Base-by-base conservation (phyloP, 2,888 invertebrate genomes). In the Pyralis farinalis region DNA sequence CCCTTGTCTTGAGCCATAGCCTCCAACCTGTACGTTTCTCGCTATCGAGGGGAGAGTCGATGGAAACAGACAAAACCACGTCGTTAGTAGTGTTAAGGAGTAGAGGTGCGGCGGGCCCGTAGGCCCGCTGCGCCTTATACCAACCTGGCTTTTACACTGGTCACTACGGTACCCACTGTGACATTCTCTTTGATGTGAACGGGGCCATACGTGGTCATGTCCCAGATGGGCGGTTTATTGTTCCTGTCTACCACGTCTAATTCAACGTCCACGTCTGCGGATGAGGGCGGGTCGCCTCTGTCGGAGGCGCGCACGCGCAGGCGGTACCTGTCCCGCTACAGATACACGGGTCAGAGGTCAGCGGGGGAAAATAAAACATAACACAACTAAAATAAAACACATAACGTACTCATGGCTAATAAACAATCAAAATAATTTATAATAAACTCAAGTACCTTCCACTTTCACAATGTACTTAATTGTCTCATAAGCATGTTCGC, bases 1-100 rank as follows among this genome's bases (percentile, higher is more conserved):
- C 98, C 98, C 92, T 96, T 97, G 92, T 98, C 98, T 93, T 97
- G 95, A 90, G 98, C 98, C 93, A 96, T 97, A 90, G 98, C 98
- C 93, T 96, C 96, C 94, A 98, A 93, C 93, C 96, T 97, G 95
- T 97, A 98, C 85, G 97, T 96, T 93, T 97, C 97, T 92, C 97
- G 96, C 97, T 97, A 93, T 82, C 84, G 85, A 85, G 85, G 4
- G 89, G 88, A 90, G 88, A 88, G 82, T 83, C 82, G 91, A 91
- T 90, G 91, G 91, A 91, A 92, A 91, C 88, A 91, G 91, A 90
- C 89, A 91, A 91, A 90, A 91, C 91, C 91, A 91, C 90, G 91
- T 89, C 90, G 91, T 91, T 91, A 91, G 91, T 92, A 90, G 90
- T 90, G 90, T 90, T 90, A 91, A 80, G 89, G 75, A 84, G 75